These are phyloP conservation scores for Ptilodon capucinus DNA, from an alignment of 2,888 invertebrate species.

Conservation along the genomic window DNA sequence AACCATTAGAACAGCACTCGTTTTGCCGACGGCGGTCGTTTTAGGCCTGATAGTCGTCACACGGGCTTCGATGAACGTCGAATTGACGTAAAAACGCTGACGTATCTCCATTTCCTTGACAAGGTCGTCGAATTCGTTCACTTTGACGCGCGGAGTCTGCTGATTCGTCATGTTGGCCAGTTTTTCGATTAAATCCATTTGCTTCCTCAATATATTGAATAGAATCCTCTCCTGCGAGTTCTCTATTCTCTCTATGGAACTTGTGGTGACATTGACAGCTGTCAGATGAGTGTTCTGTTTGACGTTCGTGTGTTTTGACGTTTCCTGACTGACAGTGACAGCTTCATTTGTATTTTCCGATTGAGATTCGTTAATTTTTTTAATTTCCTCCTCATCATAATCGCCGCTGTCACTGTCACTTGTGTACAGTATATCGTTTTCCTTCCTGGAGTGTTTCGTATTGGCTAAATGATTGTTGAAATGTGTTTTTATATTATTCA, in stretches of 20 bases:
- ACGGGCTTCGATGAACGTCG: not conserved
- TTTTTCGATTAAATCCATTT: conserved; percentile 32
- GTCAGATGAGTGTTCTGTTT: not conserved
- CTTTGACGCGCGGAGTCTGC: conserved; percentile 2
- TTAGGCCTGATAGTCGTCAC: conserved; percentile 7
- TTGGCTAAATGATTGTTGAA: not conserved
- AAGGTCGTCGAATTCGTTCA: conserved; percentile 28
- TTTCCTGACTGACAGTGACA: too few relatives aligned
- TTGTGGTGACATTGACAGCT: not conserved
- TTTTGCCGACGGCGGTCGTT: conserved; percentile 1
- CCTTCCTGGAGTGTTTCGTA: not conserved
- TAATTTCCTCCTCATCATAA: not conserved
- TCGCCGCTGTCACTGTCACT: not conserved
- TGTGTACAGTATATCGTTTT: not conserved
- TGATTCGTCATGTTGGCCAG: conserved; percentile 17
- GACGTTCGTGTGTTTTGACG: too few relatives aligned
- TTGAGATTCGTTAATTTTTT: too few relatives aligned
- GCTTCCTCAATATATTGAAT: conserved; percentile 19
- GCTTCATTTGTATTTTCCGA: not conserved
- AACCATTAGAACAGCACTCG: conserved; percentile 36
- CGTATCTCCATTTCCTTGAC: conserved; percentile 11
- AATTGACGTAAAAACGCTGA: not conserved
- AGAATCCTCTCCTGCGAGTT: not conserved
- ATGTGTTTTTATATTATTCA: conserved; percentile 21
- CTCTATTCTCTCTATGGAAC: not conserved